phyloP scores from a whole-genome alignment of 2,888 invertebrate species.

The Octonoba sinensis region DNA sequence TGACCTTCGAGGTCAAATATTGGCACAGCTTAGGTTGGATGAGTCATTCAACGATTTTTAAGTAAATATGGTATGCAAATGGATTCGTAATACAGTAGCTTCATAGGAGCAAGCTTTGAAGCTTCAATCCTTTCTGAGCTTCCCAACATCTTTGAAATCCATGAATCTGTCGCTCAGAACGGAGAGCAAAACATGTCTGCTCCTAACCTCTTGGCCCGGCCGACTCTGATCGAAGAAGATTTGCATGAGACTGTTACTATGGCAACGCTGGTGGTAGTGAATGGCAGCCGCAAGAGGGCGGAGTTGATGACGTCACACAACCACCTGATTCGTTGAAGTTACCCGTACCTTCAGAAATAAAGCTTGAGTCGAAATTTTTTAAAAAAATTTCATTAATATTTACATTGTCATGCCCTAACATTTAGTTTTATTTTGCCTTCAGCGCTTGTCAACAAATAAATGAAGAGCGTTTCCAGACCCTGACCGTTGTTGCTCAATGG shows the following conservation, averaged over 20 bases:
- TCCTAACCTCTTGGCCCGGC: conserved; percentile 17
- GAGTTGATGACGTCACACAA: conserved; percentile 31
- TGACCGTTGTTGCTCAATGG: no score
- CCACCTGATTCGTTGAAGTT: conserved; percentile 36
- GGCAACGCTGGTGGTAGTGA: conserved; percentile 48
- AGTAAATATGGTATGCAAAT: no score
- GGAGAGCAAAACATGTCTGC: conserved; percentile 41
- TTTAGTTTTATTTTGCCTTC: no score
- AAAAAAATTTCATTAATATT: no score
- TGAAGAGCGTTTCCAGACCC: no score
- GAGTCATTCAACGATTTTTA: no score
- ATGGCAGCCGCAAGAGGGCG: conserved; percentile 60
- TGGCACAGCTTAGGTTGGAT: no score
- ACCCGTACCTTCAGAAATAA: conserved; percentile 39
- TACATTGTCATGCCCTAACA: no score
- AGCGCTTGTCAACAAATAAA: no score
- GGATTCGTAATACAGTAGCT: not conserved
- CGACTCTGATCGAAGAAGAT: conserved; percentile 54
- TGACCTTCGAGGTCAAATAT: not conserved
- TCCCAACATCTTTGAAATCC: not conserved
- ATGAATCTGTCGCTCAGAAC: not conserved
- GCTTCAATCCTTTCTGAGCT: conserved; percentile 1
- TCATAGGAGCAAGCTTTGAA: not conserved
- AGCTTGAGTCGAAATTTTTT: conserved; percentile 23
- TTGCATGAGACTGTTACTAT: conserved; percentile 50